A percentile compares a stretch with the other conserved stretches of the same genome.
These are phyloP conservation scores for Ischnus inquisitorius DNA, from an alignment of 2,888 invertebrate genomes.

Conservation along the genomic window DNA sequence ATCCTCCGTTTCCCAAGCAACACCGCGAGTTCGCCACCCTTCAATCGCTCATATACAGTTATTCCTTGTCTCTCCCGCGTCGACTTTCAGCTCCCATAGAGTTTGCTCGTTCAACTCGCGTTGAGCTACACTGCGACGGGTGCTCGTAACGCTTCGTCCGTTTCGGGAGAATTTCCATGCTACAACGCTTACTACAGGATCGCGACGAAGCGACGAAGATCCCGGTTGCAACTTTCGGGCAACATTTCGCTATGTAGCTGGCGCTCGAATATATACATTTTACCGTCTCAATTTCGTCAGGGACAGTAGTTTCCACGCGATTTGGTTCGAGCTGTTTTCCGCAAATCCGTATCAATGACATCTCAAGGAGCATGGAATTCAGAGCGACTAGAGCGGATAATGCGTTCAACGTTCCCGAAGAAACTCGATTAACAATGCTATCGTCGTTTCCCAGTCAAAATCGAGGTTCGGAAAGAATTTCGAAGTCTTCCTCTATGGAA, in stretches of 20 bases:
- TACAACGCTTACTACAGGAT: background rate
- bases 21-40: conserved; percentile 20
- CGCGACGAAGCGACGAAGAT: no score
- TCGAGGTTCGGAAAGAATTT: no score
- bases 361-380: background rate
- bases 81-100: conserved; percentile 13
- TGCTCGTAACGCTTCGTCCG: conserved; percentile 25
- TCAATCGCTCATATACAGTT: conserved; percentile 47
- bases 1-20: conserved; percentile 11
- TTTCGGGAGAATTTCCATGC: conserved; percentile 6
- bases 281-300: no score
- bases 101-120: conserved; percentile 20
- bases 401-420: background rate
- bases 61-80: conserved; percentile 40
- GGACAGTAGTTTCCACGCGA: no score
- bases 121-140: conserved; percentile 27
- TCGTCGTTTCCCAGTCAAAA: no score
- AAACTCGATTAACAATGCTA: no score
- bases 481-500: no score
- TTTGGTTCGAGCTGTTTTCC: no score
- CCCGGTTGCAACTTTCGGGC: no score
- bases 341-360: background rate
- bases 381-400: background rate
- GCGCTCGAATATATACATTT: no score
- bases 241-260: no score